These are phyloP conservation scores for Varroa destructor DNA, from an alignment of 1,140 invertebrate genomes.

Conservation along the genomic window DNA sequence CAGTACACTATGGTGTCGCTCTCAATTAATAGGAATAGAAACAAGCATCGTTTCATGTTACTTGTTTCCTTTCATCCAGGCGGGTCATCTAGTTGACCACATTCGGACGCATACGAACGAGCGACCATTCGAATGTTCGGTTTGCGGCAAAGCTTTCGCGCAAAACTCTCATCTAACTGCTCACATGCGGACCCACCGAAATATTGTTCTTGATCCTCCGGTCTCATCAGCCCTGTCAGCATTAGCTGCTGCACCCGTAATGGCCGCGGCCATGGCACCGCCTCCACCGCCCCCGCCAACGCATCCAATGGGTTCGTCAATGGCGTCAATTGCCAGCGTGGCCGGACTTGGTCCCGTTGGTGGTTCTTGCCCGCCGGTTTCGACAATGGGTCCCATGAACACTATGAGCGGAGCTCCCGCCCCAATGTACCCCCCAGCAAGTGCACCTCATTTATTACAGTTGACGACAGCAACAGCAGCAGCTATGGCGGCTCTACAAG, in stretches of 20 bases:
- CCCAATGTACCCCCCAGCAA: slow-evolving; percentile 9
- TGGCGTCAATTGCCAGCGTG: background rate
- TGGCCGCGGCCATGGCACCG: too few species aligned
- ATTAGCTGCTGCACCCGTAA: too few species aligned
- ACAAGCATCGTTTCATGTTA: too few species aligned
- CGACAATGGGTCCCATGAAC: slow-evolving; percentile 5
- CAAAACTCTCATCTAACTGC: slow-evolving; percentile 30
- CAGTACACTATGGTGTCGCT: too few species aligned
- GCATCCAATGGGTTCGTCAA: background rate
- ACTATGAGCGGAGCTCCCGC: too few species aligned
- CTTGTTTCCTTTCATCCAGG: background rate
- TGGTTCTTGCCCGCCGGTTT: too few species aligned
- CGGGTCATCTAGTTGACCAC: slow-evolving; percentile 22
- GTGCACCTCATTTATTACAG: slow-evolving; percentile 7
- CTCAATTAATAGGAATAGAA: too few species aligned
- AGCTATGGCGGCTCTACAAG: slow-evolving; percentile 19
- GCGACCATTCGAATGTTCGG: slow-evolving; percentile 27
- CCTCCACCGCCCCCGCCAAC: slow-evolving; percentile 1
- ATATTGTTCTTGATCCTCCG: slow-evolving; percentile 11
- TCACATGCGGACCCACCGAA: slow-evolving; percentile 28
- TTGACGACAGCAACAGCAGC: slow-evolving; percentile 19
- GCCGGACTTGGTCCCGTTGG: background rate
- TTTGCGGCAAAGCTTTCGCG: slow-evolving; percentile 22
- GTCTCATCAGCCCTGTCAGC: background rate
- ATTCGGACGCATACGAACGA: slow-evolving; percentile 27